Evolutionary conservation across 2,113 vertebrate genomes (phyloP), one percentile per base, ranked within the genome.

Genomic region (Rhombomys opimus): DNA sequence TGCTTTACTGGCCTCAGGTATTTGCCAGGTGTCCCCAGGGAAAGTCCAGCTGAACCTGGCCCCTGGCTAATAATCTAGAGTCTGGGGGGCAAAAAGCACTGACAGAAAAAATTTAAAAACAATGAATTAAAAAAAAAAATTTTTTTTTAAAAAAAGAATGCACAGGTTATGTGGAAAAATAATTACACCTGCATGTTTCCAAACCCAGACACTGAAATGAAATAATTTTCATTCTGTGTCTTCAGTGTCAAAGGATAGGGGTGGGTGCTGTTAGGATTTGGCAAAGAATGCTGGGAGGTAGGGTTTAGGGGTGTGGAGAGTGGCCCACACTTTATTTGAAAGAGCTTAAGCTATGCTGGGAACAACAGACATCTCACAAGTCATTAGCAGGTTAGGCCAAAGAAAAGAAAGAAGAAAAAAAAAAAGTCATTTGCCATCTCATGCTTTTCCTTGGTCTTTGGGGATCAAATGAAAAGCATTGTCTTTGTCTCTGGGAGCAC

Each of bases 151-250:
- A 18, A 54, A 76, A 61, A 63, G 68, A 9, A 35, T 89, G 52
- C 70, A 85, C 93, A 46, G 46, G 67, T 82, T 95, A 96, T 85
- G 77, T 87, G 77, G 61, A 13, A 14, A 65, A 95, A 63, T 81
- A 89, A 70, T 78, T 22, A n/a, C 92, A 97, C 96, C 95, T 89
- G 86, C 15, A 1, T 96, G 73, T 92, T 98, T 97, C 78, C 65
- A 89, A 89, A 87, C 93, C 22, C 81, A 85, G 54, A 67, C 96
- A 91, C 1, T 0, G 57, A 91, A 72, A 72, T 89, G 94, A 93
- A 41, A 82, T 78, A 1, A 61, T 0, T 57, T 95, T 87, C 8
- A 35, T 76, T 95, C 76, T 67, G 18, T 38, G 70, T 89, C 96
- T 87, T 27, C 95, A 81, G 63, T 88, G 65, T 68, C 38, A 87